These are phyloP conservation scores for Corapipo altera DNA, from an alignment of 2,113 vertebrate genomes.

Conservation along the genomic window DNA sequence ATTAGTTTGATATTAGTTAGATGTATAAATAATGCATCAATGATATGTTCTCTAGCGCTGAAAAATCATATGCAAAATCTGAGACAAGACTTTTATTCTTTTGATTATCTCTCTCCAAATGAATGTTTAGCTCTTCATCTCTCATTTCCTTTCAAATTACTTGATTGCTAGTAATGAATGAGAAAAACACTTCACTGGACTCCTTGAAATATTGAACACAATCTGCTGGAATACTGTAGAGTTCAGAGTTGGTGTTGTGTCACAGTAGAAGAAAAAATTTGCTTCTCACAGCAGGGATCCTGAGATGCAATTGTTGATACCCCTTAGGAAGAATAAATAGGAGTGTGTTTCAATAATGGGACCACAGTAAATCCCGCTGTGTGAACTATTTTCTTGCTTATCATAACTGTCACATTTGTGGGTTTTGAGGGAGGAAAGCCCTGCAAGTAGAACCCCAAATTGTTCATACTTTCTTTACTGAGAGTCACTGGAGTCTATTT, in stretches of 20 bases:
- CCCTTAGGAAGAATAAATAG: background rate
- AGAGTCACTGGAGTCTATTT: background rate
- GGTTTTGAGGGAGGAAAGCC: background rate
- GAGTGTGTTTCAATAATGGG: background rate
- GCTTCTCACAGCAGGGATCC: background rate
- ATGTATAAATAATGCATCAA: background rate
- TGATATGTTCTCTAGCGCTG: background rate
- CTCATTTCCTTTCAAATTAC: constrained; percentile 44
- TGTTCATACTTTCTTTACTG: background rate
- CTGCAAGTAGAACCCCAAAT: background rate
- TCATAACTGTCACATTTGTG: background rate
- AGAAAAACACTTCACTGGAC: constrained; percentile 24
- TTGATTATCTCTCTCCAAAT: constrained; percentile 25
- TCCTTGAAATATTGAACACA: background rate
- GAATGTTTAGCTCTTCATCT: constrained; percentile 36
- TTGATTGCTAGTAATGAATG: constrained; percentile 45
- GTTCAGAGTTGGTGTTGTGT: background rate
- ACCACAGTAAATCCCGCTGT: background rate
- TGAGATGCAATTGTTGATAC: background rate
- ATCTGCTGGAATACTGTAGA: background rate
- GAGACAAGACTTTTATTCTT: background rate
- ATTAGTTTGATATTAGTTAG: background rate
- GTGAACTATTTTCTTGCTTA: background rate
- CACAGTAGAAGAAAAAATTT: background rate
- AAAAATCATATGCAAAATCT: background rate